Evolutionary conservation across 2,888 invertebrate genomes (phyloP), one percentile per base, ranked within the genome.

Genomic region (Drosophila quinaria): DNA sequence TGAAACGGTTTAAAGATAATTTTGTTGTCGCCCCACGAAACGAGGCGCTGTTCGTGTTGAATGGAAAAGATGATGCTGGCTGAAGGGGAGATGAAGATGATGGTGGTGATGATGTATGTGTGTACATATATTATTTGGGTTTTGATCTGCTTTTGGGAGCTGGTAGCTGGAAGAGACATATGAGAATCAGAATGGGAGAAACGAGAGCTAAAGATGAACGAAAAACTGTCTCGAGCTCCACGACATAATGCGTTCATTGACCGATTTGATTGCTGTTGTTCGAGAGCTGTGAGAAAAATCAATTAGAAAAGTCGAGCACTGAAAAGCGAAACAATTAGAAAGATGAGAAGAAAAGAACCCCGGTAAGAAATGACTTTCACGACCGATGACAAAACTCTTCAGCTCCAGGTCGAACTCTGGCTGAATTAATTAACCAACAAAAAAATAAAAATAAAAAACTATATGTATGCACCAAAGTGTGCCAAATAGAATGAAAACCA

Each of bases 221-320:
- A 33, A 44, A 58, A 58, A 58, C 37, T 58, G 58, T 58, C 58
- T 62, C 52, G 22, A 61, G 51, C 17, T 47, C 29, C 10, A 31
- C 19, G 42, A 63, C 39, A 70, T 81, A 83, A 83, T 87, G 86
- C 83, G 83, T 83, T 83, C 83, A 65, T 88, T 83, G 83, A 83
- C 83, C 83, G 82, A 56, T 71, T 64, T 65, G 25, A 58, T 47
- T 25, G 55, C 55, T 49, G 41, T 78, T 62, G 58, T 64, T 39
- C 60, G 65, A 37, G 61, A 62, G 52, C 17, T 72, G 69, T 78
- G 78, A 82, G 83, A 84, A 84, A 82, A 80, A 86, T 88, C 89
- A 88, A 84, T 84, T 84, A 88, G 83, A 82, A 82, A 86, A 82
- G 80, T 80, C 64, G 76, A 56, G 61, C 80, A 65, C 56, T 68